phyloP scores from a whole-genome alignment of 2,113 vertebrate species.

The Rhinopomastus cyanomelas region DNA sequence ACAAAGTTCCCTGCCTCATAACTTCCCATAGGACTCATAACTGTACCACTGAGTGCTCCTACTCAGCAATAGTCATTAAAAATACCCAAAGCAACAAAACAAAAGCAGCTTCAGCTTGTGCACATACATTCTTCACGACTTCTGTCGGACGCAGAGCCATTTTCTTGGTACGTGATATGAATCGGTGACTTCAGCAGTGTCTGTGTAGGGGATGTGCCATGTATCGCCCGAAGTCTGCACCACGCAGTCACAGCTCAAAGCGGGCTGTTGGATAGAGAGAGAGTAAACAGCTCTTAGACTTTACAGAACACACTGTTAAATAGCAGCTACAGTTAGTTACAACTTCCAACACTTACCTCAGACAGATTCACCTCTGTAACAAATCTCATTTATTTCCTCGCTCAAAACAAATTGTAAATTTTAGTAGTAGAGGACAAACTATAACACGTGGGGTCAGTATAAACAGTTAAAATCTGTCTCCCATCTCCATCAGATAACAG shows the following conservation, averaged over 20 bases:
- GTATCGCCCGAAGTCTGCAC: constrained; percentile 83
- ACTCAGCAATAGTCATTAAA: background rate
- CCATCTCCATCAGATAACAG: background rate
- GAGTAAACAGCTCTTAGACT: background rate
- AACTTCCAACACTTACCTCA: background rate
- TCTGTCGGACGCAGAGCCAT: constrained; percentile 88
- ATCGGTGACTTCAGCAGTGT: constrained; percentile 76
- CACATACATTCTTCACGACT: background rate
- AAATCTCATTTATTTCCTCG: background rate
- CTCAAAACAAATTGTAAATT: background rate
- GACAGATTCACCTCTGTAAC: background rate
- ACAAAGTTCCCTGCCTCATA: no score
- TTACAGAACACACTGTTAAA: background rate
- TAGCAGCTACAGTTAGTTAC: background rate
- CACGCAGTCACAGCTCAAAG: constrained; percentile 84
- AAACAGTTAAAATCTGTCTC: background rate
- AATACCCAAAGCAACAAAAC: background rate
- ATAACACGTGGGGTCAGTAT: background rate
- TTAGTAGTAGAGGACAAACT: background rate
- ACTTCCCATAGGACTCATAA: no score
- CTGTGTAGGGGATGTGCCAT: constrained; percentile 95
- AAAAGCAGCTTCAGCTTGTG: background rate
- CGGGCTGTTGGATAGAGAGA: constrained; percentile 74
- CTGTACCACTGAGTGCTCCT: background rate
- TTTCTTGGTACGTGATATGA: constrained; percentile 84